Percentiles rank a stretch among this genome's conserved stretches.
These are phyloP conservation scores for Mesitornis unicolor DNA, from an alignment of 2,113 vertebrate species.

Conservation along the genomic window DNA sequence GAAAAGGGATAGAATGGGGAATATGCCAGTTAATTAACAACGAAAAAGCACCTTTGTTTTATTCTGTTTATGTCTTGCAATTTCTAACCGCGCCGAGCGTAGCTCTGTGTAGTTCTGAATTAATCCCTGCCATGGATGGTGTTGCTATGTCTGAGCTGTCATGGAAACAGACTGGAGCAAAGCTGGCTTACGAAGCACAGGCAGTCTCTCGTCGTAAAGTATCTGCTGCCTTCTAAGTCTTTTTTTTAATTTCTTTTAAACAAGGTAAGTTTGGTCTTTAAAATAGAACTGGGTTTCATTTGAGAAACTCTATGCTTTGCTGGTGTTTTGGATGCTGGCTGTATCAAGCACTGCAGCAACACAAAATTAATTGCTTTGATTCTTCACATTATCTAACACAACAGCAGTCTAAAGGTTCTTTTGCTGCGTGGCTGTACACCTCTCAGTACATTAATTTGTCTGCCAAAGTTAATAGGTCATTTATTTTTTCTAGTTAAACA, in stretches of 20 bases:
- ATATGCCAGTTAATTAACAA: neutral
- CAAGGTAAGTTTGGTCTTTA: neutral
- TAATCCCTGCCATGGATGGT: neutral
- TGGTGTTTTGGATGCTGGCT: neutral
- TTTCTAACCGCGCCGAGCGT: neutral
- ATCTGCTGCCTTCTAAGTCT: neutral
- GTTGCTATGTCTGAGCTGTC: constrained; percentile 15
- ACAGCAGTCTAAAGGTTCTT: neutral
- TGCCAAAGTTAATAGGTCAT: neutral
- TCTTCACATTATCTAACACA: neutral
- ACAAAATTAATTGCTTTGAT: constrained; percentile 8
- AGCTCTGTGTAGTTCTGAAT: neutral
- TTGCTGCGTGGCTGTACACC: neutral
- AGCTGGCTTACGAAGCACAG: neutral
- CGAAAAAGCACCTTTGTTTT: neutral
- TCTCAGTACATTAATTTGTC: neutral
- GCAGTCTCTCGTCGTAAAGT: neutral
- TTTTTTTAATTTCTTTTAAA: neutral
- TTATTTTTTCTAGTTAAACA: neutral
- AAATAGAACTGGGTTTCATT: neutral
- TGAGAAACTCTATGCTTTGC: neutral
- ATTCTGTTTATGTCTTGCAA: neutral
- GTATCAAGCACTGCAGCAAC: neutral
- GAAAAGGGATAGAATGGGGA: neutral
- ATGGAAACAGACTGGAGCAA: constrained; percentile 26